Percentiles rank a stretch among this genome's conserved stretches.
Conservation (phyloP, 2,113 vertebrate genomes). For the Speoplatyrhinus poulsoni region DNA sequence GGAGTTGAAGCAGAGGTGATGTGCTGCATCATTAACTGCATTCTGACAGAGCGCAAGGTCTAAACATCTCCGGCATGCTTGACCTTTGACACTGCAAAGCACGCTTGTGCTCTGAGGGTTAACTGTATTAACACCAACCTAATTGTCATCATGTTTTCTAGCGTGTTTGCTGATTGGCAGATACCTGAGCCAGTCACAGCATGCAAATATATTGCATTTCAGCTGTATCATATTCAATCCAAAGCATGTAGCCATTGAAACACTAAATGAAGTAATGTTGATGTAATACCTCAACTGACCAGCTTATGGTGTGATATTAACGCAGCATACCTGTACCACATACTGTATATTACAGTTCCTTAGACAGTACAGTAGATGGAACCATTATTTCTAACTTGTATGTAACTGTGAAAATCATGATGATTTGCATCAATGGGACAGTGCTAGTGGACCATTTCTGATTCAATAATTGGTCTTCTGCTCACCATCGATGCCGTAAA, state of each 20-base stretch:
- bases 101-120: slow-evolving; percentile 36
- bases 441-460: slow-evolving; percentile 2
- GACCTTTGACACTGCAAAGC: slow-evolving; percentile 55
- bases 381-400: too few species aligned
- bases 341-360: too few species aligned
- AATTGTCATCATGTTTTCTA: neutral
- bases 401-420: neutral
- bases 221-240: too few species aligned
- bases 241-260: too few species aligned
- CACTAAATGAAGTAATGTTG: too few species aligned
- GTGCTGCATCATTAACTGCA: slow-evolving; percentile 50
- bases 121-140: slow-evolving; percentile 24
- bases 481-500: slow-evolving; percentile 12
- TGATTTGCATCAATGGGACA: neutral
- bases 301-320: too few species aligned
- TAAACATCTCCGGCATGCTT: slow-evolving; percentile 62
- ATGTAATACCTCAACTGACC: too few species aligned
- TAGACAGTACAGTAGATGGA: too few species aligned
- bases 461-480: slow-evolving; percentile 17
- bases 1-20: slow-evolving; percentile 40
- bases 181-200: too few species aligned
- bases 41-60: slow-evolving; percentile 58
- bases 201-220: too few species aligned
- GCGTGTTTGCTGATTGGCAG: too few species aligned
- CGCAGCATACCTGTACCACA: too few species aligned